These are phyloP conservation scores for Gasterosteus nipponicus DNA, from an alignment of 2,113 vertebrate species.

Conservation along the genomic window DNA sequence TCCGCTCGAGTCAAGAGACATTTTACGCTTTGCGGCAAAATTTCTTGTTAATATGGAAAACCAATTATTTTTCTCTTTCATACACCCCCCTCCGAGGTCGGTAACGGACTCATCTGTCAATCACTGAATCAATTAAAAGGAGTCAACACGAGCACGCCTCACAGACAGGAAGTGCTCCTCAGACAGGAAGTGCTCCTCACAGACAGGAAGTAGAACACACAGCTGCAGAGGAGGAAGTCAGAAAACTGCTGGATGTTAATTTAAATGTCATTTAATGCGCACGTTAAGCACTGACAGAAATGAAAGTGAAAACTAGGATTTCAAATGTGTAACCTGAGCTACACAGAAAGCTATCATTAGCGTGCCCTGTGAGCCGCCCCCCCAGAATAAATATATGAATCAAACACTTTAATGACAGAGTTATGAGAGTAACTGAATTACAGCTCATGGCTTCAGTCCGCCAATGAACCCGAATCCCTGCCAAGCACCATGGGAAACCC, in stretches of 20 bases:
- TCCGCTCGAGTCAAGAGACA: neutral
- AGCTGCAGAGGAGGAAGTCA: neutral
- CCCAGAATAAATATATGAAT: fast-evolving
- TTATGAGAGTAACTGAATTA: no score
- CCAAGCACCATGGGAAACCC: neutral
- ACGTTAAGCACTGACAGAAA: neutral
- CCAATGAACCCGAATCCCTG: neutral
- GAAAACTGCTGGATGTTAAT: neutral
- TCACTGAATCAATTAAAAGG: no score
- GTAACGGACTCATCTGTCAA: no score
- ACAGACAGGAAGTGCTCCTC: no score
- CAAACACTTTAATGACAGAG: neutral
- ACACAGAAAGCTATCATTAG: neutral
- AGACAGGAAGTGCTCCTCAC: neutral
- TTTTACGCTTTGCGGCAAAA: neutral
- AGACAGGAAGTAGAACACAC: neutral
- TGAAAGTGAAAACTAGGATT: neutral
- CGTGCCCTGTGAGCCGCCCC: neutral
- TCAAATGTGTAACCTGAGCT: neutral
- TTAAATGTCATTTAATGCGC: neutral
- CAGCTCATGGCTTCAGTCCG: neutral
- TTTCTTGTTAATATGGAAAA: neutral
- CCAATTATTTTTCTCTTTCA: neutral
- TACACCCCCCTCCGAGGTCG: no score
- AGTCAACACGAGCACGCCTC: neutral